A percentile compares a stretch with the other conserved stretches of the same genome.
phyloP scores from a whole-genome alignment of 2,888 invertebrate genomes.

The Thereva nobilitata region DNA sequence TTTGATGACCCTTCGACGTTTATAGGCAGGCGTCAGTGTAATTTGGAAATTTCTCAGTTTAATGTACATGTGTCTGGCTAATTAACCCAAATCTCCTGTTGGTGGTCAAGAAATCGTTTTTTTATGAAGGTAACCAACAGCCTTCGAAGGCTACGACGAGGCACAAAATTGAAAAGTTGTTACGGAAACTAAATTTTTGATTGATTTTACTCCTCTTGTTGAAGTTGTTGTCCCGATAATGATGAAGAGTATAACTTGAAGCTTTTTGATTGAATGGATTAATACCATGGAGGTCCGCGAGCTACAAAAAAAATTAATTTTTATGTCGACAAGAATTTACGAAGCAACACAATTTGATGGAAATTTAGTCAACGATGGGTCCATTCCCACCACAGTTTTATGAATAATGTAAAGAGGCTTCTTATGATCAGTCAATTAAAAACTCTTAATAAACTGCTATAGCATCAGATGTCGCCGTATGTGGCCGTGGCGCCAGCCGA shows the following conservation, averaged over 20 bases:
- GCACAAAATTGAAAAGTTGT: no score
- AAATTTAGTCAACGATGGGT: background rate
- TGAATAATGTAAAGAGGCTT: slow-evolving; percentile 7
- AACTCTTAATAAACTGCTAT: slow-evolving; percentile 36
- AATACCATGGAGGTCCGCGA: no score
- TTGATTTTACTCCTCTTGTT: no score
- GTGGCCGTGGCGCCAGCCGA: slow-evolving; percentile 39
- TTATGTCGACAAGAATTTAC: background rate
- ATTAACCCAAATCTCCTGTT: slow-evolving; percentile 16
- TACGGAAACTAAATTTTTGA: no score
- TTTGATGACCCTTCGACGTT: slow-evolving; percentile 13
- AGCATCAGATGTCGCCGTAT: slow-evolving; percentile 36
- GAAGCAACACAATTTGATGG: background rate
- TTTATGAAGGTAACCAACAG: background rate
- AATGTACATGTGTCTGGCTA: slow-evolving; percentile 16
- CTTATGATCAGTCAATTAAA: slow-evolving; percentile 40
- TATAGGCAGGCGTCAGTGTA: slow-evolving; percentile 30
- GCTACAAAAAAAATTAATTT: no score
- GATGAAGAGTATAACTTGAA: no score
- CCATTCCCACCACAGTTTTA: slow-evolving; percentile 4
- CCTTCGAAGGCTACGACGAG: no score
- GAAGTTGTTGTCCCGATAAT: no score
- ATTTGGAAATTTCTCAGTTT: slow-evolving; percentile 31
- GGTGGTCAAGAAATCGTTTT: slow-evolving; percentile 13
- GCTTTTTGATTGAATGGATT: no score